Percentiles rank a stretch among this genome's conserved stretches.
Evolutionary conservation across 2,113 vertebrate species (phyloP).

Genomic region (Mobula birostris): DNA sequence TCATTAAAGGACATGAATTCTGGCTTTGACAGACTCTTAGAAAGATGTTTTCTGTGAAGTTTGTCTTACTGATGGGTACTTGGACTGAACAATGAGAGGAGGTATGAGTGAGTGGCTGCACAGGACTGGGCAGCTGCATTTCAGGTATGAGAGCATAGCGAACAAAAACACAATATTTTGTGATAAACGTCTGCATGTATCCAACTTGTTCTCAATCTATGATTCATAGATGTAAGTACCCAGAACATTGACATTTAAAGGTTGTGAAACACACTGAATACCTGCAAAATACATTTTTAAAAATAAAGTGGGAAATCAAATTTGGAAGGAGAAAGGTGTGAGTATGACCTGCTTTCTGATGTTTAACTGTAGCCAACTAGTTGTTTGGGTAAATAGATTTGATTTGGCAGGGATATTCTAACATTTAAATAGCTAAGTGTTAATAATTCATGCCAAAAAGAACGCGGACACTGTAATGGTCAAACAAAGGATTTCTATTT

Average conservation of each 20-base stretch:
- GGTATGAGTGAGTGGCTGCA: background rate
- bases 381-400: background rate
- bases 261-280: background rate
- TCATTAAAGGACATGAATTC: background rate
- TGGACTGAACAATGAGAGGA: background rate
- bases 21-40: background rate
- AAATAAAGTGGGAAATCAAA: background rate
- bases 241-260: background rate
- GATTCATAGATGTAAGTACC: background rate
- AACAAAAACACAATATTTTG: too few relatives aligned
- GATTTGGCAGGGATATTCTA: background rate
- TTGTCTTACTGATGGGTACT: background rate
- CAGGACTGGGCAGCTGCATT: background rate
- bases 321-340: background rate
- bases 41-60: background rate
- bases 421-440: background rate
- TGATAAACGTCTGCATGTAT: too few relatives aligned
- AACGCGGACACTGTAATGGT: background rate
- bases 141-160: background rate
- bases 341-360: background rate
- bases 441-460: background rate
- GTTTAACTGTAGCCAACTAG: background rate
- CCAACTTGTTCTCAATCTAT: background rate
- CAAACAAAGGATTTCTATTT: background rate
- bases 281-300: background rate